phyloP scores from a whole-genome alignment of 2,797 vertebrate species.

The Chrosomus eos region DNA sequence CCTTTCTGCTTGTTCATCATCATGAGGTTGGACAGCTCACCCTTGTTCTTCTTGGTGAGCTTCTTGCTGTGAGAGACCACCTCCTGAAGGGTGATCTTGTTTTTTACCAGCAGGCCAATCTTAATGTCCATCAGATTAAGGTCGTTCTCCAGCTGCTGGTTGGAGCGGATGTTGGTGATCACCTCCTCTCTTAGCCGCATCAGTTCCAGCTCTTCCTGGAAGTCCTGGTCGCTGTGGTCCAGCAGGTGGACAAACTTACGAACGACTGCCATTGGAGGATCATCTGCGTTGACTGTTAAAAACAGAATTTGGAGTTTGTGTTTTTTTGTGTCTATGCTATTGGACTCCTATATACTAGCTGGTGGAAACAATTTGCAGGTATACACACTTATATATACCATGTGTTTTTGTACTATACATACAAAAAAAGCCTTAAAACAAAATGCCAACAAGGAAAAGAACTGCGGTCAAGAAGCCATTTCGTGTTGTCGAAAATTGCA shows the following conservation, averaged over 20 bases:
- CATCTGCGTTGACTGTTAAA: constrained; percentile 86
- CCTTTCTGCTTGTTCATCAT: constrained; percentile 96
- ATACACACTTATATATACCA: not conserved
- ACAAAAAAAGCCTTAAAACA: not conserved
- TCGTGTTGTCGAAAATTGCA: not conserved
- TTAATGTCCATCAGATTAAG: constrained; percentile 99
- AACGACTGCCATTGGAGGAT: constrained; percentile 95
- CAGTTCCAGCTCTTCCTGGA: constrained; percentile 95
- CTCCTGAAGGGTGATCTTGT: constrained; percentile 97
- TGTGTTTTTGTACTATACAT: too few species aligned
- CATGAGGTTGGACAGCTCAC: constrained; percentile 96
- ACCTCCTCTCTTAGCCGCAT: constrained; percentile 96
- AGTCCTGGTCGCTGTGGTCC: constrained; percentile 98
- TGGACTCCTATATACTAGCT: not conserved
- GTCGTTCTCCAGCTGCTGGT: constrained; percentile 97
- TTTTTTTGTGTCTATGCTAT: not conserved
- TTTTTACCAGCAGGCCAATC: constrained; percentile 96
- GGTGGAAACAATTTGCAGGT: not conserved
- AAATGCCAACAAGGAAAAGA: not conserved
- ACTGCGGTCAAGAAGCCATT: not conserved
- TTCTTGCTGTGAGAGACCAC: constrained; percentile 99
- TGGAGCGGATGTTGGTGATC: constrained; percentile 95
- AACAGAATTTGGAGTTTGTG: not conserved
- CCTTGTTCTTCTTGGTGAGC: constrained; percentile 97
- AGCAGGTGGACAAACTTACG: constrained; percentile 97